Conservation (phyloP, 2,888 invertebrate species). For the Apodemia hepburni region DNA sequence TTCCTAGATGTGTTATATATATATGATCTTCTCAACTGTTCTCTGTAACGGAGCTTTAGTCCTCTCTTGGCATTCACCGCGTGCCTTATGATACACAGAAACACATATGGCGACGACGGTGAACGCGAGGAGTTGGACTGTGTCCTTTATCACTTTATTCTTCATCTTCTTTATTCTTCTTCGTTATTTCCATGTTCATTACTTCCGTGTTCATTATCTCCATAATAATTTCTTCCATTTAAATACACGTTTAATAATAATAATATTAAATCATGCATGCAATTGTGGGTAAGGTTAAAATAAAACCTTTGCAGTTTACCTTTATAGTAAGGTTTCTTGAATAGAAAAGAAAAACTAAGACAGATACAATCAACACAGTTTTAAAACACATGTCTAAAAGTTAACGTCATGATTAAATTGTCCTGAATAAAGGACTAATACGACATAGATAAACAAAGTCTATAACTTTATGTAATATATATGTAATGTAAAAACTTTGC, state of each 20-base stretch:
- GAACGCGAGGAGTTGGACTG: slow-evolving; percentile 95
- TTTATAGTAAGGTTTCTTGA: too few species aligned
- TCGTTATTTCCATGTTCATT: background rate
- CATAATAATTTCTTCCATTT: background rate
- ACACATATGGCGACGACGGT: slow-evolving; percentile 96
- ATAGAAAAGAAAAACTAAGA: too few species aligned
- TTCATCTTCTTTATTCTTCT: slow-evolving; percentile 15
- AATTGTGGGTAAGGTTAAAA: too few species aligned
- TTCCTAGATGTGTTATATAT: background rate
- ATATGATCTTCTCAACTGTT: slow-evolving; percentile 26
- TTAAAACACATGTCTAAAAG: too few species aligned
- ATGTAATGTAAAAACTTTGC: too few species aligned
- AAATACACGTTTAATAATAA: background rate
- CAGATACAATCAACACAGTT: too few species aligned
- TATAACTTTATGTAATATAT: too few species aligned
- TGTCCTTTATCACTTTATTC: slow-evolving; percentile 35
- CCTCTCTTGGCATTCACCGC: slow-evolving; percentile 99
- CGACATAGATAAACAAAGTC: too few species aligned
- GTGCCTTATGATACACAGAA: slow-evolving; percentile 94
- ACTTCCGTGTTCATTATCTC: background rate
- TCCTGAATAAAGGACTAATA: too few species aligned
- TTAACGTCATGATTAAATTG: too few species aligned
- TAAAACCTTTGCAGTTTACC: too few species aligned
- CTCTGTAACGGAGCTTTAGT: slow-evolving; percentile 64
- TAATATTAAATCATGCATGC: too few species aligned